Evolutionary conservation across 2,113 vertebrate species (phyloP).

Genomic region (Stercorarius parasiticus): DNA sequence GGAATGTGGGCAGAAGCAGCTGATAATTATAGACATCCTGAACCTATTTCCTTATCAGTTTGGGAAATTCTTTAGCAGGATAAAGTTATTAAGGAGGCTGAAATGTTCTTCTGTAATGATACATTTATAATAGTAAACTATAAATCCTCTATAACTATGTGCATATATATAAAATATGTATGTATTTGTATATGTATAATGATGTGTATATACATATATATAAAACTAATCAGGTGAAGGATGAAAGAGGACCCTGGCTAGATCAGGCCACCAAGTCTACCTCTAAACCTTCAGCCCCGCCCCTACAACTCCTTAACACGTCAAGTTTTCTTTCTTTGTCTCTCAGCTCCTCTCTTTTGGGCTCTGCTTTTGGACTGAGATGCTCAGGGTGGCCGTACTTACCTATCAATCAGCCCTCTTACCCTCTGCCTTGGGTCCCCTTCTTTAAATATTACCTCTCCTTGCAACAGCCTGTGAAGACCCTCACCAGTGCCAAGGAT

Average conservation of each 20-base stretch:
- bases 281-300: background rate
- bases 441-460: background rate
- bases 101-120: background rate
- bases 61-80: background rate
- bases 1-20: background rate
- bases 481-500: background rate
- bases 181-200: background rate
- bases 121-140: background rate
- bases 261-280: background rate
- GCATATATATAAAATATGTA: background rate
- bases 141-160: background rate
- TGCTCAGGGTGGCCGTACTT: background rate
- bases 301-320: background rate
- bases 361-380: background rate
- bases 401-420: background rate
- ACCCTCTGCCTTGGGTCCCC: background rate
- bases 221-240: background rate
- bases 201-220: background rate
- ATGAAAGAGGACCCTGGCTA: background rate
- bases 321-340: background rate
- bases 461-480: background rate
- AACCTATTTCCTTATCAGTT: background rate
- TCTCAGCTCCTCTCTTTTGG: background rate
- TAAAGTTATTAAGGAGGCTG: background rate
- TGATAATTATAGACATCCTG: background rate